phyloP scores from a whole-genome alignment of 2,113 vertebrate species.

The Pteropus alecto region DNA sequence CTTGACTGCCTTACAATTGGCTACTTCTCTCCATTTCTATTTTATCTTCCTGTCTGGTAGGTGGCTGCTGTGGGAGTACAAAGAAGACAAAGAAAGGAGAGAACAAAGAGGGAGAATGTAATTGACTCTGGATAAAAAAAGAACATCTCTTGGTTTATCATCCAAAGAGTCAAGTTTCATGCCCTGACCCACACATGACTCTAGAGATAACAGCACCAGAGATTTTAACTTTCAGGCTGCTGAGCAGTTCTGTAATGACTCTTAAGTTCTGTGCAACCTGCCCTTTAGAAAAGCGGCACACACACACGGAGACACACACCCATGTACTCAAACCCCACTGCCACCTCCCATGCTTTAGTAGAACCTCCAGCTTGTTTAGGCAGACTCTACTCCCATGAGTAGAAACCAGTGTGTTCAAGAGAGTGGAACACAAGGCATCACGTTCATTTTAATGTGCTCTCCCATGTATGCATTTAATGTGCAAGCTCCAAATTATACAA shows the following conservation, averaged over 20 bases:
- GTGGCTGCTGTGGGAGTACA: not conserved
- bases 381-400: not conserved
- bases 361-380: not conserved
- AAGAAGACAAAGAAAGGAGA: not conserved
- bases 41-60: slow-evolving; percentile 35
- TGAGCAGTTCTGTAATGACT: not conserved
- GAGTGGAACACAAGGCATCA: not conserved
- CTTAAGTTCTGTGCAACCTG: not conserved
- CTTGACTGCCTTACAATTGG: not conserved
- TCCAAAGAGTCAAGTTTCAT: not conserved
- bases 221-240: not conserved
- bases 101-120: not conserved
- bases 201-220: not conserved
- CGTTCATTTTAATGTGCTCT: not conserved
- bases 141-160: not conserved
- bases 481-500: not conserved
- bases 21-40: not conserved
- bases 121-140: not conserved
- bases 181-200: not conserved
- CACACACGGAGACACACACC: fast-evolving
- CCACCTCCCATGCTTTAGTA: not conserved
- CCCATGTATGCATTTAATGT: not conserved
- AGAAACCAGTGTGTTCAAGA: not conserved
- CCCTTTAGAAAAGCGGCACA: not conserved
- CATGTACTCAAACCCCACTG: not conserved